Evolutionary conservation across 2,888 invertebrate genomes (phyloP).

Genomic region (Gnatocerus cornutus): DNA sequence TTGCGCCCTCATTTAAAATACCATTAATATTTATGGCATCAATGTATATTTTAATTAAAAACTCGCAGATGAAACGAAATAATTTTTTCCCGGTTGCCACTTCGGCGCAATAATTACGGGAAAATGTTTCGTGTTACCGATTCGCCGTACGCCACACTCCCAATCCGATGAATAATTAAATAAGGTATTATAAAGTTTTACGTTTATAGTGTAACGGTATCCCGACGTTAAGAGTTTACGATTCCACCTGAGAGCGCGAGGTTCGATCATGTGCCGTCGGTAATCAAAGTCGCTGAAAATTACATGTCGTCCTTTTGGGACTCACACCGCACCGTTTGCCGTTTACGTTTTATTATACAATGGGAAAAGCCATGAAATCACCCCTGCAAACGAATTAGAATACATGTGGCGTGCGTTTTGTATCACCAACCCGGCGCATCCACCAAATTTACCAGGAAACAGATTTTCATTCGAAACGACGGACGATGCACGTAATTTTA

Average conservation of each 20-base stretch:
- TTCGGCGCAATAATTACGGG: constrained; percentile 18
- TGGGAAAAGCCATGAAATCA: constrained; percentile 15
- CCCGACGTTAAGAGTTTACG: constrained; percentile 40
- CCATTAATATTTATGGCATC: constrained; percentile 48
- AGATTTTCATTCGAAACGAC: neutral
- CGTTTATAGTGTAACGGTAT: constrained; percentile 35
- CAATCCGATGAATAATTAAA: constrained; percentile 45
- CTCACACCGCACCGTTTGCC: constrained; percentile 25
- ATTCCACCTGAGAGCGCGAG: constrained; percentile 39
- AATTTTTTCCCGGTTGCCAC: constrained; percentile 30
- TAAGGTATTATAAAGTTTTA: constrained; percentile 43
- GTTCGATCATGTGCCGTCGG: constrained; percentile 40
- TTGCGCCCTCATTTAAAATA: constrained; percentile 44
- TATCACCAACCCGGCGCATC: constrained; percentile 24
- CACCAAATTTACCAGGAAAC: constrained; percentile 11
- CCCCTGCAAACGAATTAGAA: constrained; percentile 22
- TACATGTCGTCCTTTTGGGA: constrained; percentile 38
- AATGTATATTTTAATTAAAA: constrained; percentile 44
- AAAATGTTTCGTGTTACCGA: constrained; percentile 6
- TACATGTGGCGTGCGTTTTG: constrained; percentile 14
- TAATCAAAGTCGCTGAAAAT: constrained; percentile 39
- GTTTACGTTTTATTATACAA: constrained; percentile 34
- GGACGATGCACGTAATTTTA: constrained; percentile 4
- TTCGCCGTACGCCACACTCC: constrained; percentile 11
- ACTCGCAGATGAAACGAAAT: constrained; percentile 40